Evolutionary conservation across 2,797 vertebrate species (phyloP).

Genomic region (Coregonus suidteri): DNA sequence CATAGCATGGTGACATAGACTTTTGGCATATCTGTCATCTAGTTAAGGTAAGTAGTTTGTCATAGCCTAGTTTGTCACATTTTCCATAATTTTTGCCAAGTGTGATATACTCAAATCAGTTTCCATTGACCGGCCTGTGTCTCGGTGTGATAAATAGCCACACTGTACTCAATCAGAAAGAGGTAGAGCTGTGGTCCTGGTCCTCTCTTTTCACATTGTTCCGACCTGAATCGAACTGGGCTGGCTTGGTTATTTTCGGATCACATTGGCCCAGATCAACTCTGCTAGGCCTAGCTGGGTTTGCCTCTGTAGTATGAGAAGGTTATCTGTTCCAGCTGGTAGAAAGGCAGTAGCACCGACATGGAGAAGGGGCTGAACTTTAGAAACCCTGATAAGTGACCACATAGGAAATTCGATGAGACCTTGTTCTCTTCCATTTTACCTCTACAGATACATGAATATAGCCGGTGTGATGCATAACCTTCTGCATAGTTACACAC

Average conservation of each 20-base stretch:
- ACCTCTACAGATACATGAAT: neutral
- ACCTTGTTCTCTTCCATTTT: neutral
- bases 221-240: neutral
- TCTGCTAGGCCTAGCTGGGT: neutral
- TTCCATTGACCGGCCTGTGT: neutral
- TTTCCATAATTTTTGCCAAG: neutral
- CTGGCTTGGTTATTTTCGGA: neutral
- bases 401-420: neutral
- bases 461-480: neutral
- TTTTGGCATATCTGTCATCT: neutral
- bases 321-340: neutral
- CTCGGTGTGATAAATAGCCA: neutral
- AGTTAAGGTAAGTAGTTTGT: neutral
- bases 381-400: neutral
- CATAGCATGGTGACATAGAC: neutral
- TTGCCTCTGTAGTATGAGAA: neutral
- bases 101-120: neutral
- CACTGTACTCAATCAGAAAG: neutral
- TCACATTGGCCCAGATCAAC: too few relatives aligned
- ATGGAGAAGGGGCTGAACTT: neutral
- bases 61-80: neutral
- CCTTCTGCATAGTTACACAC: neutral
- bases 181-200: neutral
- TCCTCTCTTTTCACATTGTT: neutral
- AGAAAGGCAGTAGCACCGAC: neutral